These are phyloP conservation scores for Podotricha telesiphe DNA, from an alignment of 2,888 invertebrate genomes.

Conservation along the genomic window DNA sequence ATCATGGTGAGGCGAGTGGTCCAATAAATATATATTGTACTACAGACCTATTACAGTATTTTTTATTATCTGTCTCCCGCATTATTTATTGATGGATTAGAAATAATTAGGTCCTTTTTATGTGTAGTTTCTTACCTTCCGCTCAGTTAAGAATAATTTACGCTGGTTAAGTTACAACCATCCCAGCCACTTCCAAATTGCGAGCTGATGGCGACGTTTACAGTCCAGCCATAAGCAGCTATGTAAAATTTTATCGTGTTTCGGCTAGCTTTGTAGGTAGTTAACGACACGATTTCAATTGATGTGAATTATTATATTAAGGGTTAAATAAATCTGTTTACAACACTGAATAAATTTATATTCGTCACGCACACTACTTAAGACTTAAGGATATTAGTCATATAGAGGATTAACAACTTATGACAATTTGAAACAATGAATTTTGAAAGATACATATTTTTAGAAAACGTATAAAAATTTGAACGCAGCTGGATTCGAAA, in stretches of 20 bases:
- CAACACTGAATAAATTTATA: constrained; percentile 68
- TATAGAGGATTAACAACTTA: neutral
- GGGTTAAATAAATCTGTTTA: constrained; percentile 61
- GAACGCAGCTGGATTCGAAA: no score
- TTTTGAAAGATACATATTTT: no score
- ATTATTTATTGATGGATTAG: no score
- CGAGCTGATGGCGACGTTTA: neutral
- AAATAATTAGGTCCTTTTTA: no score
- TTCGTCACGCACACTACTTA: constrained; percentile 62
- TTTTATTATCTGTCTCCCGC: no score
- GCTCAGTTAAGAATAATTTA: no score
- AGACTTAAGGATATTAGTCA: constrained; percentile 1
- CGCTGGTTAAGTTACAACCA: neutral
- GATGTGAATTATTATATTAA: constrained; percentile 66
- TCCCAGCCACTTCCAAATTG: neutral
- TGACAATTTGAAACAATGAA: neutral
- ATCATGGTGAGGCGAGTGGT: no score
- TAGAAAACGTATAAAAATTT: no score
- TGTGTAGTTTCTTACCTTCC: no score
- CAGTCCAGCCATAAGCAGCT: neutral
- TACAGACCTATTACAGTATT: no score
- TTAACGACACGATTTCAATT: constrained; percentile 76
- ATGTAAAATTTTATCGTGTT: constrained; percentile 13
- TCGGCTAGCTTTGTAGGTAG: constrained; percentile 50
- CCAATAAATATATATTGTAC: no score